Evolutionary conservation across 2,113 vertebrate species (phyloP).

Genomic region (Erythrocercus mccallii): DNA sequence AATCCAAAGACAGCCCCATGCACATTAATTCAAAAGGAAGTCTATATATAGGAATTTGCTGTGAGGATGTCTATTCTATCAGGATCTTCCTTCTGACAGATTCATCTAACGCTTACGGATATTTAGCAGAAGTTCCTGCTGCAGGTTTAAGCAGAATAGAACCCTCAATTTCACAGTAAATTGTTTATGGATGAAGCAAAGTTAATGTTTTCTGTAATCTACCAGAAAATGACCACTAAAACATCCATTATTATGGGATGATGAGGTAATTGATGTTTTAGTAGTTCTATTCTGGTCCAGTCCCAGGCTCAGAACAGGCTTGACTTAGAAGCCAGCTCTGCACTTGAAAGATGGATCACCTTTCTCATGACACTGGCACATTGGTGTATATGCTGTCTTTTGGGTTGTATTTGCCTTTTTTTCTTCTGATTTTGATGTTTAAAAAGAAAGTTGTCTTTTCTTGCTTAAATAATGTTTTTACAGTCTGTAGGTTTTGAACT

Average conservation of each 20-base stretch:
- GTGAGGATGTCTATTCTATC: background rate
- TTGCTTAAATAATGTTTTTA: background rate
- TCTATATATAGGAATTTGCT: rapidly evolving
- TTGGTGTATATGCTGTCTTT: background rate
- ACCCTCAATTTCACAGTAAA: background rate
- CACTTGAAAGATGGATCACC: background rate
- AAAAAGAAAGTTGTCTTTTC: background rate
- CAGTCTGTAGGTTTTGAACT: background rate
- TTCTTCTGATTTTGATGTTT: background rate
- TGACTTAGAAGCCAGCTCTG: background rate
- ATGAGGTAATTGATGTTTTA: background rate
- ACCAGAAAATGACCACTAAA: background rate
- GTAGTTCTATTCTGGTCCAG: background rate
- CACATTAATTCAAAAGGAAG: background rate
- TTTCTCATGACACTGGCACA: background rate
- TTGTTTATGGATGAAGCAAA: background rate
- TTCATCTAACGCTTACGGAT: background rate
- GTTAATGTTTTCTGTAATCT: background rate
- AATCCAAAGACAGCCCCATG: background rate
- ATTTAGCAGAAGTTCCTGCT: background rate
- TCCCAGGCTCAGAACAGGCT: background rate
- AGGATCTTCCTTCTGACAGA: background rate
- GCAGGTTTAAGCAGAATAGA: background rate
- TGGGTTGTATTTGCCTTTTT: background rate
- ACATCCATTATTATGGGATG: background rate